Base-by-base conservation (phyloP, 2,797 vertebrate genomes). In the Columba guinea region DNA sequence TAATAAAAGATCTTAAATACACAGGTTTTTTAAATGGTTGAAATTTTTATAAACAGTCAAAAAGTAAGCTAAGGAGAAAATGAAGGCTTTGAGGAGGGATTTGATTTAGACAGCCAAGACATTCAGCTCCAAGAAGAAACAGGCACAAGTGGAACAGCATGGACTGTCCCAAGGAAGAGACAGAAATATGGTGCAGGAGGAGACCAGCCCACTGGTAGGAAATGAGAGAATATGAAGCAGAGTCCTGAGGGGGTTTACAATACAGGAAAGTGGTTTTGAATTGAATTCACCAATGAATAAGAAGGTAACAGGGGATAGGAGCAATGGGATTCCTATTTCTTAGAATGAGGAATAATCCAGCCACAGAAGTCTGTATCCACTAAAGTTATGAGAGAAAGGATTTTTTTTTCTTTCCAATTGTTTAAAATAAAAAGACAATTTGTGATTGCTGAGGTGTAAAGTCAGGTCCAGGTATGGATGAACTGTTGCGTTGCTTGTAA, bases 241-340 rank as follows among this genome's bases (percentile, higher is more conserved):
- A 35, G 44, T 69, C 84, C 53, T 64, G 53, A 46, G 19, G n/a
- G 49, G 13, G 14, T 92, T 93, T 83, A 59, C 26, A 80, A 58
- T 68, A 46, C 81, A 58, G 32, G 49, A 91, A 87, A 93, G 58
- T 51, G 68, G 68, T 48, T 95, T 89, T 80, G 64, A 93, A 87
- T 70, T 71, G 10, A 67, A 70, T 82, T 94, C 88, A 87, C 55
- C 59, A 53, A 27, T 26, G 71, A 77, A 89, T 89, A 90, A 92
- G 81, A 53, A 67, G 65, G 77, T 0, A 3, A 85, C n/a, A 86
- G 44, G 32, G 64, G 21, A 78, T 68, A 53, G 75, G 58, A 87
- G 48, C n/a, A 89, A 64, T 23, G 44, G 4, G 17, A 89, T 90
- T 90, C 48, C n/a, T 71, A 14, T 75, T 93, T 81, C 83, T 69